Evolutionary conservation across 2,113 vertebrate species (phyloP), one percentile per base, ranked within the genome.

Genomic region (Hypocryptadius cinnamomeus): DNA sequence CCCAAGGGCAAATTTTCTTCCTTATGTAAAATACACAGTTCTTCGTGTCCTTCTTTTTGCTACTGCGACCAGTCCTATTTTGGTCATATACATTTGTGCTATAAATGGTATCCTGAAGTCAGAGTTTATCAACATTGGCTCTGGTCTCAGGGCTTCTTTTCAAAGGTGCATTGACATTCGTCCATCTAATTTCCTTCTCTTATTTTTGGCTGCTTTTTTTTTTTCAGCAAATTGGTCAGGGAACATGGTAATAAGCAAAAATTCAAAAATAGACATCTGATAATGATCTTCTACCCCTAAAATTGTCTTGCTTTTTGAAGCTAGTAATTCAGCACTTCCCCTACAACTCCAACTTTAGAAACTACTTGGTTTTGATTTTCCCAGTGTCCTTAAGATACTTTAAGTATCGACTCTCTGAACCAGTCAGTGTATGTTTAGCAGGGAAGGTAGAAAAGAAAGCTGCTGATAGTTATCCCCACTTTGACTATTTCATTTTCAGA

Each of bases 31-130:
- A 73, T 65, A 85, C 27, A 25, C 42, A 78, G 71, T 44, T 94
- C 90, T 73, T 77, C 92, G 15, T 44, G 50, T 85, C 85, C 90
- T 92, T 87, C 89, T 90, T 72, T 90, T 74, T 85, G 68, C 76
- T 88, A 90, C 50, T 66, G 64, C 6, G 24, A 85, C 48, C 87
- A 60, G 42, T 83, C 85, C 93, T 96, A 94, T 96, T 96, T 96
- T 64, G 50, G 76, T 96, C 90, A 83, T 92, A 93, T 60, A 80
- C 68, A 92, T 94, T 80, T 83, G 64, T 92, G 87, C 90, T 94
- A 93, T 94, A 94, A 96, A 95, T 84, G 90, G 35, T 44, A 81
- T 80, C 85, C 83, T 70, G 61, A 94, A 96, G 86, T 90, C 92
- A 94, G 69, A 93, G 47, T 51, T 96, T 92, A 92, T 95, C 93